phyloP scores from a whole-genome alignment of 1,140 invertebrate genomes.

The Heliconius nattereri region DNA sequence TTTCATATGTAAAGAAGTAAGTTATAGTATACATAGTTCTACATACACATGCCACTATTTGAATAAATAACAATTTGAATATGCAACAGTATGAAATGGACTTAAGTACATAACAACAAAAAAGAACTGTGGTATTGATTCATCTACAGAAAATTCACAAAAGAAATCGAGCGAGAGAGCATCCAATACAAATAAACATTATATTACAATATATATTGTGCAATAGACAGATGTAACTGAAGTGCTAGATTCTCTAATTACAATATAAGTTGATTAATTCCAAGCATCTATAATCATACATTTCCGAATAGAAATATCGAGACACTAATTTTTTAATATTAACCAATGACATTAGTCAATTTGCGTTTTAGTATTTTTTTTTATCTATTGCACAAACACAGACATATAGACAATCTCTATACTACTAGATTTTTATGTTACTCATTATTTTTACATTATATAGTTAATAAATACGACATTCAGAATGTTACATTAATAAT shows the following conservation, averaged over 20 bases:
- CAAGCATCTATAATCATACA: constrained; percentile 71
- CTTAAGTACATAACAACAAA: constrained; percentile 75
- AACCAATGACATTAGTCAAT: constrained; percentile 42
- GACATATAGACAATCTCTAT: constrained; percentile 62
- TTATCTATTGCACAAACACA: constrained; percentile 78
- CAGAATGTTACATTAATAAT: constrained; percentile 77
- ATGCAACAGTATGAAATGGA: constrained; percentile 53
- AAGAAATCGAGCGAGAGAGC: constrained; percentile 67
- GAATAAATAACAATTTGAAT: constrained; percentile 63
- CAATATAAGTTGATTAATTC: constrained; percentile 71
- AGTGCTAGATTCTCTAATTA: constrained; percentile 73
- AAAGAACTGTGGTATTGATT: constrained; percentile 41
- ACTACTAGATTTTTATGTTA: constrained; percentile 71
- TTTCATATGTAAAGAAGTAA: constrained; percentile 69
- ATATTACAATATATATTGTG: constrained; percentile 61
- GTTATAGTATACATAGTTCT: constrained; percentile 56
- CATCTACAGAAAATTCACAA: constrained; percentile 46
- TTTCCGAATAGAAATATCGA: constrained; percentile 63
- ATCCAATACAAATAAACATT: constrained; percentile 62
- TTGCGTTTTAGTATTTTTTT: constrained; percentile 57
- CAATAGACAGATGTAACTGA: constrained; percentile 69
- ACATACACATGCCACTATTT: constrained; percentile 67
- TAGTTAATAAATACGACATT: constrained; percentile 73
- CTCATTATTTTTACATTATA: constrained; percentile 74
- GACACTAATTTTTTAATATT: constrained; percentile 46